Evolutionary conservation across 2,888 invertebrate species (phyloP), one percentile per base, ranked within the genome.

Genomic region (Drosophila pegasa): DNA sequence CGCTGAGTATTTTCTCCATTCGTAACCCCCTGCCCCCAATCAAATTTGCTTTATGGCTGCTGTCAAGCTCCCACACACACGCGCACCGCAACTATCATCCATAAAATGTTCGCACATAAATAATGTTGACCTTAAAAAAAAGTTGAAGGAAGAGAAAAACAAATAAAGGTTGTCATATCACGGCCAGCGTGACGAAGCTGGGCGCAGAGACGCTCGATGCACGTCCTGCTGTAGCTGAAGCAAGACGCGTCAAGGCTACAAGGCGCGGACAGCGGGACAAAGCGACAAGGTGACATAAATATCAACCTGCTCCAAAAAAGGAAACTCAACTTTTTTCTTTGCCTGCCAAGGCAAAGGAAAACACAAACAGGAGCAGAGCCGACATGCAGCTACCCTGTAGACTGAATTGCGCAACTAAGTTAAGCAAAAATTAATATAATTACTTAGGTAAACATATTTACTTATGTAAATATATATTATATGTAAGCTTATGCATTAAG

Each of bases 261-360:
- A 60, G 73, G 62, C 54, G 45, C 45, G 22, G 25, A 45, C 40
- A 29, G 40, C 29, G 43, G 35, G 57, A 47, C 58, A 59, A 48
- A 55, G 68, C 70, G 85, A 73, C 74, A 87, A 78, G 85, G 87
- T 83, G 83, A 83, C 83, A 83, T 84, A 84, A 83, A 87, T 87
- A 87, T 84, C 78, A 74, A 78, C 78, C 82, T 85, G 76, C 76
- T 66, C 65, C 60, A 43, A 58, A 76, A 80, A 83, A 81, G 83
- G 85, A 83, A 82, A 83, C 75, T 75, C 35, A 68, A 80, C 72
- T 74, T 76, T 64, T 50, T 35, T 45, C 18, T 10, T 18, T n/a
- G n/a, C 47, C 20, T 62, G 61, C 75, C 62, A 69, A 70, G 56
- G 70, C 52, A 55, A 45, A n/a, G 7, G 51, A 25, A 6, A 14